Conservation (phyloP, 92 coral and sea anemone genomes). For the Isaurus tuberculatus region DNA sequence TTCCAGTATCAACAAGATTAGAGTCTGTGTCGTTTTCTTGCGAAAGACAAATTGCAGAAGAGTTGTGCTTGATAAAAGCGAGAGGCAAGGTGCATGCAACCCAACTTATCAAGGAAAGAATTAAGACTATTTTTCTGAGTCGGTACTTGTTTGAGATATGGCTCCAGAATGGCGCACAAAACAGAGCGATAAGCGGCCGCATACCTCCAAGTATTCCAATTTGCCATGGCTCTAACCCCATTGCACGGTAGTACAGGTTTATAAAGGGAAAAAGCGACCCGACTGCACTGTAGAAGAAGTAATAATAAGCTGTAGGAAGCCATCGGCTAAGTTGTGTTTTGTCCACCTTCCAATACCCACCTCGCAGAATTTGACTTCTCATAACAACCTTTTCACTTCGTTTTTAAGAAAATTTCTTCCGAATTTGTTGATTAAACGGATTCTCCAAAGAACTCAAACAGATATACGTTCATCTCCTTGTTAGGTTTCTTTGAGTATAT, state of each 20-base stretch:
- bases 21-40: constrained; percentile 27
- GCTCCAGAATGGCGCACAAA: constrained; percentile 86
- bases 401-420: too few species aligned
- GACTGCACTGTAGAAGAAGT: constrained; percentile 82
- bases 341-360: constrained; percentile 75
- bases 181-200: constrained; percentile 77
- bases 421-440: too few species aligned
- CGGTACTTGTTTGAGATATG: constrained; percentile 70
- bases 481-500: not conserved
- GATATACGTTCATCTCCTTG: not conserved
- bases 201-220: constrained; percentile 88
- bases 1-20: not conserved
- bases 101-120: constrained; percentile 78
- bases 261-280: constrained; percentile 86
- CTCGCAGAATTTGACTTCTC: constrained; percentile 51
- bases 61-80: constrained; percentile 62
- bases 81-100: constrained; percentile 72
- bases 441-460: too few species aligned
- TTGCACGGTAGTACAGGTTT: constrained; percentile 75
- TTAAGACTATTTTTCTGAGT: constrained; percentile 68
- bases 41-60: constrained; percentile 46
- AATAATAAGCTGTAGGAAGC: constrained; percentile 79
- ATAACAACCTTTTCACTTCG: too few species aligned
- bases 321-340: constrained; percentile 66
- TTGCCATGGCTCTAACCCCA: constrained; percentile 88